A percentile compares a stretch with the other conserved stretches of the same genome.
These are phyloP conservation scores for Poecilia velifera DNA, from an alignment of 2,797 vertebrate genomes.

Conservation along the genomic window DNA sequence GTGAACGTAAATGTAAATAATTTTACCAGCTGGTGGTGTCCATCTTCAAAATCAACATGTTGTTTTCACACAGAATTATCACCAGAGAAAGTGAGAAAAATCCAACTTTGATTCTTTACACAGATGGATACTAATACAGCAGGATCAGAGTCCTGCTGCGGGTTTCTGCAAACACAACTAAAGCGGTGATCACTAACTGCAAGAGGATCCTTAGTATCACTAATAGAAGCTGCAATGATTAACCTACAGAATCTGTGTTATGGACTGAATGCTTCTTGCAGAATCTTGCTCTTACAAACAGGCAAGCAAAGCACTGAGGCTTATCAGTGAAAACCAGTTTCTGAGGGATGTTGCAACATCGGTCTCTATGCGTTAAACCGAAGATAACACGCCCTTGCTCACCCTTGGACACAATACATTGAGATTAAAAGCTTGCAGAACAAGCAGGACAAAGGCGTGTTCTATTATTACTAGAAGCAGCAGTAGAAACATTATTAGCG, in stretches of 20 bases:
- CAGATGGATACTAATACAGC: neutral
- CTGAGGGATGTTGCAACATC: neutral
- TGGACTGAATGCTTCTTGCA: neutral
- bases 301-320: neutral
- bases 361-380: neutral
- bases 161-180: neutral
- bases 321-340: conserved; percentile 20
- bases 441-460: neutral
- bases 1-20: neutral
- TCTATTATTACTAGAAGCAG: neutral
- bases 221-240: neutral
- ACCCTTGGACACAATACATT: neutral
- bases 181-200: neutral
- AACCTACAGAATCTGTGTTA: conserved; percentile 5
- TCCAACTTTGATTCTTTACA: neutral
- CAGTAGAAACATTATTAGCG: neutral
- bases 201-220: neutral
- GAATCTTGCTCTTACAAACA: conserved; percentile 2
- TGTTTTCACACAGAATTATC: neutral
- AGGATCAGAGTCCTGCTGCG: neutral
- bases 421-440: neutral
- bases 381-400: conserved; percentile 6
- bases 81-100: neutral
- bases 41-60: neutral
- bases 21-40: neutral